These are phyloP conservation scores for Drosophila siamana DNA, from an alignment of 2,888 invertebrate species.

Conservation along the genomic window DNA sequence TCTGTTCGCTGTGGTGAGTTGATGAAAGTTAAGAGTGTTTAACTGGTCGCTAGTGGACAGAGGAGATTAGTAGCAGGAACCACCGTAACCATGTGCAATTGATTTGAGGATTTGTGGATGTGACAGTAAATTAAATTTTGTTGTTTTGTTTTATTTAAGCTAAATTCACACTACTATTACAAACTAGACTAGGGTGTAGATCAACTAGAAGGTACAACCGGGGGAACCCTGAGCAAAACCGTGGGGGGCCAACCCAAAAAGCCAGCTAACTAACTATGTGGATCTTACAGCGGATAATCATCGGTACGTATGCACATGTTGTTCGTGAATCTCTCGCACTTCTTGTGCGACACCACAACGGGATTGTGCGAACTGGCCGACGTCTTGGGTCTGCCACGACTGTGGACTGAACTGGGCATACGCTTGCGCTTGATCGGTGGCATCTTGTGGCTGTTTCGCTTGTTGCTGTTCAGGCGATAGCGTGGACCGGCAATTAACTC, in stretches of 20 bases:
- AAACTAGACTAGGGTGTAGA: constrained; percentile 30
- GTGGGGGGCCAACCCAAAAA: constrained; percentile 29
- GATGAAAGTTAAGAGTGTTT: constrained; percentile 19
- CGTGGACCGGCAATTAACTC: constrained; percentile 82
- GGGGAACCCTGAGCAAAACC: constrained; percentile 23
- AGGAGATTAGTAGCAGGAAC: constrained; percentile 13
- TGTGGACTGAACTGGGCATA: constrained; percentile 48
- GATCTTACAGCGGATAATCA: constrained; percentile 92
- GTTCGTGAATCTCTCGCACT: constrained; percentile 90
- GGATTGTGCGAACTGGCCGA: constrained; percentile 83
- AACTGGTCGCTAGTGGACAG: constrained; percentile 10
- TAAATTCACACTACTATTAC: constrained; percentile 35
- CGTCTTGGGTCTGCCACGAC: constrained; percentile 61
- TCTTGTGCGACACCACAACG: constrained; percentile 69
- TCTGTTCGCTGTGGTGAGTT: constrained; percentile 87
- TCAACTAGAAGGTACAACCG: constrained; percentile 24
- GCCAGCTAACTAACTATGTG: constrained; percentile 49
- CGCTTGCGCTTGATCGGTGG: constrained; percentile 77
- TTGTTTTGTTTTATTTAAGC: constrained; percentile 54
- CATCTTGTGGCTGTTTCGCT: constrained; percentile 49
- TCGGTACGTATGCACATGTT: constrained; percentile 90
- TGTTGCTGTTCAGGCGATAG: constrained; percentile 75
- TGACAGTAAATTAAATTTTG: constrained; percentile 56
- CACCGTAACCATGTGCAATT: constrained; percentile 67
- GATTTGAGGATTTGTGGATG: constrained; percentile 26